Evolutionary conservation across 92 coral and sea anemone species (phyloP), one percentile per base, ranked within the genome.

Genomic region (Epizoanthus ramosus): DNA sequence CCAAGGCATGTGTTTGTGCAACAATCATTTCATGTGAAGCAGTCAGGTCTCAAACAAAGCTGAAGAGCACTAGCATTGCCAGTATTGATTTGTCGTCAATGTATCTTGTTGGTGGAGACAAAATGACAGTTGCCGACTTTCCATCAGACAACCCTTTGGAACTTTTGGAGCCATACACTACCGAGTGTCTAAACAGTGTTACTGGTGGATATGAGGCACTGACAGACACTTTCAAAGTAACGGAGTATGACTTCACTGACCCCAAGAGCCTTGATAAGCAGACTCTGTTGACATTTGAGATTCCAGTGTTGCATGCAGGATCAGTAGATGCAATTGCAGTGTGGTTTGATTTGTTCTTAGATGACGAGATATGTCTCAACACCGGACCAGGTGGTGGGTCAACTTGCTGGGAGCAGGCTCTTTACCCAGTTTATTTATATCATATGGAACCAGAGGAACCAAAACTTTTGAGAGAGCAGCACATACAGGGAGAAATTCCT

Each of bases 321-420:
- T 84, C 75, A 59, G 50, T 92, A 45, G 99, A 97, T 80, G 99
- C 98, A 21, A 87, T 97, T 8, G 94, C 98, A 19, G 81, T 86
- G 50, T 97, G 99, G 99, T 97, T 97, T 93, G 97, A 97, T 43
- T 77, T 97, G 37, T 93, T 75, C 17, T 79, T 97, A 28, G 97
- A 97, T 76, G 89, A 89, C 19, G 85, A 90, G n/a, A 90, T 80
- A 15, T 64, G 74, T 35, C 84, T 97, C 10, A 92, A 92, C 56
- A 97, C 98, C 56, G 98, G 94, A 0, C 99, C 98, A 14, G 68
- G 93, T 43, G 89, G 88, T 25, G 83, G 87, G 21, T 94, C 98
- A 12, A 89, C 95, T 1, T 97, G 99, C 88, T 97, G 99, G 99
- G 99, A 97, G 58, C 99, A 97, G 71, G 99, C 98, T n/a, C 85